Percentiles rank a stretch among this genome's conserved stretches.
Evolutionary conservation across 1,140 invertebrate genomes (phyloP).

Genomic region (Ephestia elutella): DNA sequence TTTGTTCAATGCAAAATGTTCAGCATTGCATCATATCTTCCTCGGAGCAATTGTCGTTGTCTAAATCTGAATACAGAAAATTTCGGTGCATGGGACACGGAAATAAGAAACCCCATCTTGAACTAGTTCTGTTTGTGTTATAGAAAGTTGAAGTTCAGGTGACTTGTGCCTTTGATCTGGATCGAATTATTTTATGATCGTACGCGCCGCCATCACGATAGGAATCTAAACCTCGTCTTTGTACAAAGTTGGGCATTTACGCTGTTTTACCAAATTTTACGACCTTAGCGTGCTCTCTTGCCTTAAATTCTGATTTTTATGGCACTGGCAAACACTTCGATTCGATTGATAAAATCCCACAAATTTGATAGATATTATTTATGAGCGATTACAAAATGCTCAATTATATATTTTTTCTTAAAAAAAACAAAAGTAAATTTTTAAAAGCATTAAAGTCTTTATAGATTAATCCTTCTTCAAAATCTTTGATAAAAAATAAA

Average conservation of each 20-base stretch:
- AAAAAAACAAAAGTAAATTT: no score
- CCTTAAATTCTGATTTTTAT: not conserved
- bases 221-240: conserved; percentile 23
- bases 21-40: no score
- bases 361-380: not conserved
- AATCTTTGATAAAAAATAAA: no score
- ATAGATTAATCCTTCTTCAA: no score
- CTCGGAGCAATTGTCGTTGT: no score
- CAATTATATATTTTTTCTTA: no score
- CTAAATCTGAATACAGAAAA: no score
- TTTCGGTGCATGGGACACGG: no score
- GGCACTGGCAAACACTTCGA: not conserved
- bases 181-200: not conserved
- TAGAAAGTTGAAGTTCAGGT: not conserved
- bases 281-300: not conserved
- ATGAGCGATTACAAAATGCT: not conserved
- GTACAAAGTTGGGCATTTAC: not conserved
- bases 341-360: not conserved
- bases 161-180: not conserved
- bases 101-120: no score
- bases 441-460: no score
- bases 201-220: conserved; percentile 19
- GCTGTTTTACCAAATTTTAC: not conserved
- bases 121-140: not conserved
- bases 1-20: no score